Evolutionary conservation across 2,113 vertebrate genomes (phyloP), one percentile per base, ranked within the genome.

Genomic region (Smithornis capensis): DNA sequence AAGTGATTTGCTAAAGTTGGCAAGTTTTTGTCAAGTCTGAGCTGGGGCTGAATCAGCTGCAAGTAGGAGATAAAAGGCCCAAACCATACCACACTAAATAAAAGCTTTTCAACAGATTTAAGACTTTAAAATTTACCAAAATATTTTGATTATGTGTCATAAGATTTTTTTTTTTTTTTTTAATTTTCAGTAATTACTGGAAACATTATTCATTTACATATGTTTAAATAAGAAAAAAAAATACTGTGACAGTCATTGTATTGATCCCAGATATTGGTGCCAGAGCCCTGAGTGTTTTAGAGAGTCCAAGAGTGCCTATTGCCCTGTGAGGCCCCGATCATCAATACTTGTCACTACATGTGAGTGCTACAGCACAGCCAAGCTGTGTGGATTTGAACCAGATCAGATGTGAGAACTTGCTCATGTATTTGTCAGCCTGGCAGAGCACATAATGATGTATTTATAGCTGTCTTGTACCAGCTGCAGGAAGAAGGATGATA

Each of bases 401-500:
- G 78, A 35, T 87, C 70, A 78, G 74, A 90, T 87, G 70, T 35
- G 42, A 85, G 85, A 85, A 90, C 53, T 88, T 73, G 76, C 63
- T 83, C 2, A 2, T 4, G 11, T 42, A 57, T 80, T 73, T 90
- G 59, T 74, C 68, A 73, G 59, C 73, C 78, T 84, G 81, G 89
- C 87, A 70, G 68, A 70, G 60, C 50, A 45, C 60, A 87, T 64
- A 63, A 83, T 77, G 80, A 70, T 68, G 59, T 94, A 87, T 95
- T 95, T 94, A 83, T 86, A 92, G 76, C 76, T 91, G 76, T 42
- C 55, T 86, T 4, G 0, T 83, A 77, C 89, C 89, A 95, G 96
- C 89, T 94, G 94, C 89, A 89, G 94, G 80, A 92, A 89, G 73
- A 65, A 77, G 64, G 63, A 80, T 91, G 93, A 91, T 89, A 89